Base-by-base conservation (phyloP, 2,888 invertebrate genomes). In the Dromius quadrimaculatus region DNA sequence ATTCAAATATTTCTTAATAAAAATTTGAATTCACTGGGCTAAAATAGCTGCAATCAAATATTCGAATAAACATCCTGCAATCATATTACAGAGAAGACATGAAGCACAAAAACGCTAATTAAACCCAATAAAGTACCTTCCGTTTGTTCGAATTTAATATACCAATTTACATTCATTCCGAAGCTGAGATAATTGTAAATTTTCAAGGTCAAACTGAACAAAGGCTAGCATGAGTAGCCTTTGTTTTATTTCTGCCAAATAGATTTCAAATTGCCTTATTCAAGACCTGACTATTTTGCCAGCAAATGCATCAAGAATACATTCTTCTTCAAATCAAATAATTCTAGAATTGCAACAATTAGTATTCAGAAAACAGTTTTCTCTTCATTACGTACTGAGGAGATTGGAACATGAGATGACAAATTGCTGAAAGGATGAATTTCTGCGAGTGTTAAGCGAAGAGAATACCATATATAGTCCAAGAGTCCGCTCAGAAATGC, bases 101-200 rank as follows among this genome's bases (percentile, higher is more conserved):
- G 36, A 59, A 59, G 36, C 59, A 59, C 34, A 59, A 59, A 34
- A 59, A 59, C 36, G 1, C 36, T 59, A 59, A 59, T 59, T 59
- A 59, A 57, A 59, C 34, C 59, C 34, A 32, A 64, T 64, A 64
- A 64, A 64, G 34, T 47, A 28, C 47, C 41, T 11, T 13, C 32
- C 28, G 47, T 64, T 64, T 43, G 64, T 64, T 45, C 47, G 45
- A 64, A 64, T 64, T 64, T 64, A 47, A 64, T 64, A 64, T 34
- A 45, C 34, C 64, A 64, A 64, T 64, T 47, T 64, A 34, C 64
- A 47, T 64, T 64, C 62, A 64, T 64, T 45, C 19, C 64, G 34
- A n/a, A 6, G 34, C n/a, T 34, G 20, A 19, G 19, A 59, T 59
- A 59, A 59, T 36, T 59, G 20, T 59, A 59, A 22, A 59, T 59